phyloP scores from a whole-genome alignment of 2,113 vertebrate genomes.

The Perccottus glenii region DNA sequence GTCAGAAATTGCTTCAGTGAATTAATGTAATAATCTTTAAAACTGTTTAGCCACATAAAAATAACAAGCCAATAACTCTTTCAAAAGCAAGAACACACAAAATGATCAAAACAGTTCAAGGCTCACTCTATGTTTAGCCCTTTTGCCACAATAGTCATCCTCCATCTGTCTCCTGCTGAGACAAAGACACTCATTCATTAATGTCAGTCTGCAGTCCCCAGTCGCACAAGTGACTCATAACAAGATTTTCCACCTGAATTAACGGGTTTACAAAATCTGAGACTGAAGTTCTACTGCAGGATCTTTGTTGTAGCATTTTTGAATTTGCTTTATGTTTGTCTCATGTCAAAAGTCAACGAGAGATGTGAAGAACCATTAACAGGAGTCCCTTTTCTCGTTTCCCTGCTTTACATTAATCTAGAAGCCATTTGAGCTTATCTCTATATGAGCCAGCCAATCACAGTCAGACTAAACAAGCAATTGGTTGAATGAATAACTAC shows the following conservation, averaged over 20 bases:
- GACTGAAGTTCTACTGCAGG: constrained; percentile 15
- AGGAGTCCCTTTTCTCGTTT: constrained; percentile 6
- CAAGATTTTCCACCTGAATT: background rate
- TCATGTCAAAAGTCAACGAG: background rate
- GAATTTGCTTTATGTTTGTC: background rate
- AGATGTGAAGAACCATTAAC: constrained; percentile 15
- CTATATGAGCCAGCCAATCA: constrained; percentile 27
- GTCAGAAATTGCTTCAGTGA: constrained; percentile 26
- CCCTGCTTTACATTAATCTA: constrained; percentile 24
- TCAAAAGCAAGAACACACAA: constrained; percentile 14
- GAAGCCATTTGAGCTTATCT: constrained; percentile 57
- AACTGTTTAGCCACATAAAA: constrained; percentile 53
- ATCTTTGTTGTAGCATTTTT: background rate
- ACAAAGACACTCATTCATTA: constrained; percentile 46
- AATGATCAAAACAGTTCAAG: constrained; percentile 28
- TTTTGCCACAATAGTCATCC: constrained; percentile 17
- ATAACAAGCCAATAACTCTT: constrained; percentile 35
- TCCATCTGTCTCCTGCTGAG: constrained; percentile 44
- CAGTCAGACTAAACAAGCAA: constrained; percentile 27
- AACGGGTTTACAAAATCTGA: constrained; percentile 11
- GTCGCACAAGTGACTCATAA: constrained; percentile 13
- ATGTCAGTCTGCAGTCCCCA: constrained; percentile 20
- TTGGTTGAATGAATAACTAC: constrained; percentile 10
- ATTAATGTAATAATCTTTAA: constrained; percentile 35
- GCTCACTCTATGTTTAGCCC: constrained; percentile 31